Base-by-base conservation (phyloP, 2,113 vertebrate species). In the Strigops habroptila region DNA sequence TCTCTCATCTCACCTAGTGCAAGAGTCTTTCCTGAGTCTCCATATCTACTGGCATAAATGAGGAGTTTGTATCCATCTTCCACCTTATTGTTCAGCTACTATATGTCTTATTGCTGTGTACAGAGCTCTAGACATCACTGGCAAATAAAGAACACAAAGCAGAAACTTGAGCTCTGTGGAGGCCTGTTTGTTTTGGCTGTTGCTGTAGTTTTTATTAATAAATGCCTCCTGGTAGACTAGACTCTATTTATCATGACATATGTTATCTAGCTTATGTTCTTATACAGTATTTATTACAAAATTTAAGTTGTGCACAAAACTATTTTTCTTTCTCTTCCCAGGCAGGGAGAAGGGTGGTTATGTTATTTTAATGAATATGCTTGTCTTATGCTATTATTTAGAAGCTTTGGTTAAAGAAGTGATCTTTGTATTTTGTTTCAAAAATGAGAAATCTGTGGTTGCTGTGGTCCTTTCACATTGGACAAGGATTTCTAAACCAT, bases 111-210 rank as follows among this genome's bases (percentile, higher is more conserved):
- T 18, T 85, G 59, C 64, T 65, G 16, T 39, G 14, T 4, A 16
- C 60, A 44, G 68, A 37, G 23, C 41, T 81, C 5, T 4, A 71
- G 82, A 76, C 48, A 60, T 23, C 55, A 9, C 88, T 86, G 6
- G 0, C 73, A 81, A 90, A 67, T 27, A 43, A 48, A 81, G 43
- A 76, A 30, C 46, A 70, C 2, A 27, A 74, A 80, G 25, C 88
- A 95, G 75, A 93, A 90, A 95, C 52, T 68, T n/a, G 73, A 96
- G 86, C 64, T 78, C 39, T 84, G 55, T 65, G 85, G 60, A 92
- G 77, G 76, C 44, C 95, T 95, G 92, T 95, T 96, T 96, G 80
- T 86, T 96, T 96, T 96, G 96, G 95, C 96, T 95, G 73, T 37
- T 4, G 0, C 82, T 74, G 55, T 33, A 71, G 73, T 31, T 94